Conservation (phyloP, 2,113 vertebrate genomes). For the Desmodus rotundus region DNA sequence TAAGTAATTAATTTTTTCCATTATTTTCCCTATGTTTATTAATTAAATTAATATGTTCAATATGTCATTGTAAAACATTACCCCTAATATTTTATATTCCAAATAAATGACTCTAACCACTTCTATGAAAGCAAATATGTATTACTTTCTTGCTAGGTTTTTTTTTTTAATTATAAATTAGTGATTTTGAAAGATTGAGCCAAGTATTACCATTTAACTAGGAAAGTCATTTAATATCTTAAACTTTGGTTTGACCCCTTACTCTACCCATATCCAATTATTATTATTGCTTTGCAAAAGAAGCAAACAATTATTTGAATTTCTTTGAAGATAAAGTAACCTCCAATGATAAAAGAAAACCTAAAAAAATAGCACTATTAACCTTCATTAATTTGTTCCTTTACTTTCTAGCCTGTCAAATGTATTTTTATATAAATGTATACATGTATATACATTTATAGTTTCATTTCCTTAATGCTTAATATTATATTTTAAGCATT, state of each 20-base stretch:
- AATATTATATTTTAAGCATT: neutral
- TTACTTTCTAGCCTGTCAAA: neutral
- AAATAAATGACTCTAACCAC: neutral
- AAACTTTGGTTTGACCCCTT: neutral
- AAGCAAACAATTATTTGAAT: constrained; percentile 4
- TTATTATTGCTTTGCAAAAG: constrained; percentile 32
- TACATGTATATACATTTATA: neutral
- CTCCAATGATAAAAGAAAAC: neutral
- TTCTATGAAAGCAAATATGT: neutral
- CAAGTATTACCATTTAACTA: neutral
- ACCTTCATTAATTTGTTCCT: neutral
- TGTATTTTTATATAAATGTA: neutral
- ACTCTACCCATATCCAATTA: neutral
- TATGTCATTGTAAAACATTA: neutral
- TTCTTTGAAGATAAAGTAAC: neutral
- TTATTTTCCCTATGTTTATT: neutral
- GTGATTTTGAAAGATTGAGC: neutral
- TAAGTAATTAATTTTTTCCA: constrained; percentile 67
- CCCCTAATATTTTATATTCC: neutral
- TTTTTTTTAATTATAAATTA: neutral
- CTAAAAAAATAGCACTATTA: neutral
- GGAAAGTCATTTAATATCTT: neutral
- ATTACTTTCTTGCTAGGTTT: neutral
- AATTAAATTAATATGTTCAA: neutral
- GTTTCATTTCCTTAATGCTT: constrained; percentile 37